phyloP scores from a whole-genome alignment of 1,140 invertebrate species.

The roundworm (Caenorhabditis elegans) region DNA sequence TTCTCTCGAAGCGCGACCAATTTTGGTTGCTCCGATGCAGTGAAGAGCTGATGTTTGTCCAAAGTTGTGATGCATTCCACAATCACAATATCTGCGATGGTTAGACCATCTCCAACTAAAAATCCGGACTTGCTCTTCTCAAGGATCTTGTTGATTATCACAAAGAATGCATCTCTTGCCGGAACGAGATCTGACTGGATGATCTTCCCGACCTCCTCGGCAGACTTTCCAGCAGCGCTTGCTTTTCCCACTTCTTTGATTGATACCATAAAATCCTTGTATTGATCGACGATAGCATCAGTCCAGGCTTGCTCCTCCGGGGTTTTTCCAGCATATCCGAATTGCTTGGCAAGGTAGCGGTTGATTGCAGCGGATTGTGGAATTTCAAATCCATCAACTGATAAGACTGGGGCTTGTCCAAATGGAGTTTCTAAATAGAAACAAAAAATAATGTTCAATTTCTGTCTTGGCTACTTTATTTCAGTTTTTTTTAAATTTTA shows the following conservation, averaged over 20 bases:
- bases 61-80: conserved; percentile 12
- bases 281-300: conserved; percentile 27
- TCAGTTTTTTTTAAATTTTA: no score
- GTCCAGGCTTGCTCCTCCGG: conserved; percentile 8
- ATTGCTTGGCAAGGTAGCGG: background rate
- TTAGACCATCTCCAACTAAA: conserved; percentile 7
- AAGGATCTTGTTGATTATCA: background rate
- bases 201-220: background rate
- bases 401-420: conserved; percentile 29
- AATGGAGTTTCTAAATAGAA: conserved; percentile 36
- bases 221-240: no score
- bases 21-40: background rate
- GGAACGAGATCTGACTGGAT: background rate
- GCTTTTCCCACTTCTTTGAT: background rate
- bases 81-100: conserved; percentile 19
- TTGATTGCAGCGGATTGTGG: conserved; percentile 24
- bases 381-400: conserved; percentile 20
- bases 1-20: no score
- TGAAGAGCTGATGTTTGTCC: background rate
- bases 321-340: background rate
- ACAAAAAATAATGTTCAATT: no score
- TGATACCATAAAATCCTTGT: conserved; percentile 7
- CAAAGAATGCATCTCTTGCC: conserved; percentile 5
- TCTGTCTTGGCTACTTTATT: no score
- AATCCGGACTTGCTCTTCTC: conserved; percentile 18